Percentiles rank a stretch among this genome's conserved stretches.
phyloP scores from a whole-genome alignment of 2,888 invertebrate species.

The Andrena fulva region DNA sequence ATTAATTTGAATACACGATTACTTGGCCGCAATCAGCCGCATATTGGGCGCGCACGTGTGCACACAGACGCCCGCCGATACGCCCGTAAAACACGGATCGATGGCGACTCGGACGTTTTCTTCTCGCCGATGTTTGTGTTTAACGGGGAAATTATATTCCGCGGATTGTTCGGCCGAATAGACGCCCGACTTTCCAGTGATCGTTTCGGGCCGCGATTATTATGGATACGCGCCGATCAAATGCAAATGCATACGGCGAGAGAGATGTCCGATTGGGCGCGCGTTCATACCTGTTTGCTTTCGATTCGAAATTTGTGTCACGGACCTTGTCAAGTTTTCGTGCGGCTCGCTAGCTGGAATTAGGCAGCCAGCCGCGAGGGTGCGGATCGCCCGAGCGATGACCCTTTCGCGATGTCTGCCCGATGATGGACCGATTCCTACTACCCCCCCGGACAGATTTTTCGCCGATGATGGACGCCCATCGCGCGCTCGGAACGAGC shows the following conservation, averaged over 20 bases:
- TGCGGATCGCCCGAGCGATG: slow-evolving; percentile 6
- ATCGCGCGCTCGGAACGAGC: not conserved
- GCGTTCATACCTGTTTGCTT: not conserved
- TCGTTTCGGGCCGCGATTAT: slow-evolving; percentile 6
- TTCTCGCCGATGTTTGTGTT: not conserved
- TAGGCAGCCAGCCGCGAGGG: not conserved
- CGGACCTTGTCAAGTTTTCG: not conserved
- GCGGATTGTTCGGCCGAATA: not conserved
- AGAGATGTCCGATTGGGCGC: not conserved
- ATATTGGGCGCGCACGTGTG: not conserved
- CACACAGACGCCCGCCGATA: not conserved
- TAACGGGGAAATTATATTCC: slow-evolving; percentile 5
- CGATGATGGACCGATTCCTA: not conserved
- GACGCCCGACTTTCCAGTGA: slow-evolving; percentile 17
- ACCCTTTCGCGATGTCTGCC: not conserved
- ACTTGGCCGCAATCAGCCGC: slow-evolving; percentile 8
- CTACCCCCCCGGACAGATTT: not conserved
- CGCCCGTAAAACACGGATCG: not conserved
- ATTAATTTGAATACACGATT: slow-evolving; percentile 25
- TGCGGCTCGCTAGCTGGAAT: not conserved
- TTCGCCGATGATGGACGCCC: slow-evolving; percentile 4
- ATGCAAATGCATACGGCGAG: not conserved
- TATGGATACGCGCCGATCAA: not conserved
- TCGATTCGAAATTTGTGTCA: not conserved
- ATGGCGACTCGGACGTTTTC: not conserved